phyloP scores from a whole-genome alignment of 2,797 vertebrate genomes.

The Enteromius viviparus region DNA sequence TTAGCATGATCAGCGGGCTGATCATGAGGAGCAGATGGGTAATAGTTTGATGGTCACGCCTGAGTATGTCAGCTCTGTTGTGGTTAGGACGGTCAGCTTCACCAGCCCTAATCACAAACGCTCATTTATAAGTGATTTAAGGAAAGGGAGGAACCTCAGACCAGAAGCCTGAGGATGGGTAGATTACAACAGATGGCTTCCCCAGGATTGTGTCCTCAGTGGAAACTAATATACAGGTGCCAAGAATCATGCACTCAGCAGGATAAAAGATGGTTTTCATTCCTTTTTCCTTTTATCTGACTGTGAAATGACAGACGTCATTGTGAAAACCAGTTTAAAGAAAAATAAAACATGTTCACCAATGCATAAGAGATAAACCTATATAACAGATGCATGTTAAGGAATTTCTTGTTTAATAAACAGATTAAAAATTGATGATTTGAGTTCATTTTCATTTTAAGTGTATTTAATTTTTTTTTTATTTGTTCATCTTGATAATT shows the following conservation, averaged over 20 bases:
- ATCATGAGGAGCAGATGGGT: slow-evolving; percentile 72
- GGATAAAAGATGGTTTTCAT: slow-evolving; percentile 34
- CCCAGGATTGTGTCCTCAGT: slow-evolving; percentile 60
- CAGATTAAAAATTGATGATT: neutral
- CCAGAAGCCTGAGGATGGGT: slow-evolving; percentile 56
- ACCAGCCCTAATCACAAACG: slow-evolving; percentile 24
- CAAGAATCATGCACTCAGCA: slow-evolving; percentile 50
- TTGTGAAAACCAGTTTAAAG: neutral
- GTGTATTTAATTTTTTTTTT: neutral
- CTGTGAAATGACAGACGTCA: slow-evolving; percentile 4
- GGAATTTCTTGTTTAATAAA: neutral
- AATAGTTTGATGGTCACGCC: slow-evolving; percentile 58
- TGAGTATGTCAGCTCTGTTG: slow-evolving; percentile 47
- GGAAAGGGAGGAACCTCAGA: slow-evolving; percentile 34
- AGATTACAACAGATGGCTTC: slow-evolving; percentile 70
- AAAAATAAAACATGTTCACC: neutral
- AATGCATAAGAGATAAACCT: neutral
- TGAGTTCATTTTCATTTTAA: neutral
- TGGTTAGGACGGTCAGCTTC: slow-evolving; percentile 38
- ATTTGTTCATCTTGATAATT: neutral
- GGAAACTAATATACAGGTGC: slow-evolving; percentile 66
- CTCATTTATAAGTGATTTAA: slow-evolving; percentile 37
- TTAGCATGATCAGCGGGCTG: slow-evolving; percentile 64
- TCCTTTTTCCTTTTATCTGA: neutral
- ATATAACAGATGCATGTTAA: slow-evolving; percentile 6